Conservation (phyloP, 2,113 vertebrate species). For the Alosa alosa region DNA sequence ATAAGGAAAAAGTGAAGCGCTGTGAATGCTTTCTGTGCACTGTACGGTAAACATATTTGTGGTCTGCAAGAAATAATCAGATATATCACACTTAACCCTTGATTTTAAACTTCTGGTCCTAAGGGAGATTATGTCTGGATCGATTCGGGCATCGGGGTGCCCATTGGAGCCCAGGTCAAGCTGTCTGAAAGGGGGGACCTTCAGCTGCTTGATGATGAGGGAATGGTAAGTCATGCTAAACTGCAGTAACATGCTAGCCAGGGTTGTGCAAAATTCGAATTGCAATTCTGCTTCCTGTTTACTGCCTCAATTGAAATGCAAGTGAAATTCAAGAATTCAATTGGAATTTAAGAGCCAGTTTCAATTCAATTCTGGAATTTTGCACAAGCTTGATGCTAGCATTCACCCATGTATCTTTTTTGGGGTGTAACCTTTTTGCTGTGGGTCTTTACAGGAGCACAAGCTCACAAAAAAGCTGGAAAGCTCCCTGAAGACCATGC, state of each 20-base stretch:
- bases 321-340: too few species aligned
- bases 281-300: too few species aligned
- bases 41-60: background rate
- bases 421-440: background rate
- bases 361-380: too few species aligned
- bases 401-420: background rate
- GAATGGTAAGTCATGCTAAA: slow-evolving; percentile 76
- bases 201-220: slow-evolving; percentile 88
- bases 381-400: background rate
- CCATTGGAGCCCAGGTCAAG: slow-evolving; percentile 84
- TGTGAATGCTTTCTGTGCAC: too few species aligned
- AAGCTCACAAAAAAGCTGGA: slow-evolving; percentile 76
- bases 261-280: too few species aligned
- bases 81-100: background rate
- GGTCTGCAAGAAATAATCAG: background rate
- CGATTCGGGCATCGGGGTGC: slow-evolving; percentile 69
- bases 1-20: too few species aligned
- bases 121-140: slow-evolving; percentile 96
- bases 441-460: slow-evolving; percentile 74
- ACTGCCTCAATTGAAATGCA: too few species aligned
- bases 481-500: slow-evolving; percentile 77
- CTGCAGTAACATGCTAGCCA: background rate
- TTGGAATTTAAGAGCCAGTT: too few species aligned
- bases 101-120: background rate
- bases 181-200: slow-evolving; percentile 78